phyloP scores from a whole-genome alignment of 2,888 invertebrate species.

The Leptinotarsa haldemani region DNA sequence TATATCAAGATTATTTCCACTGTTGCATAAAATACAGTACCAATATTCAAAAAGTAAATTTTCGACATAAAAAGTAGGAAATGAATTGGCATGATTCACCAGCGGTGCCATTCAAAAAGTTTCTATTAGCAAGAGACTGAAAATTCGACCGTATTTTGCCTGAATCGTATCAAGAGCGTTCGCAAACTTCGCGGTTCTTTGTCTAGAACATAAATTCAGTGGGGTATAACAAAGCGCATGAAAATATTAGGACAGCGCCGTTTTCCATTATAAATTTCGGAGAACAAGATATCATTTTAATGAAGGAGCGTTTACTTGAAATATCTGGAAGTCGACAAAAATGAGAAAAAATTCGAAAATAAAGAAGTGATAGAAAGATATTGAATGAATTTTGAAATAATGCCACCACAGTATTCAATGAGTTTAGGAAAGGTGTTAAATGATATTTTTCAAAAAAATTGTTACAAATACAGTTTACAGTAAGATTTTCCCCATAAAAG shows the following conservation, averaged over 20 bases:
- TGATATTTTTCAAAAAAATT: too few relatives aligned
- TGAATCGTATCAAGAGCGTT: neutral
- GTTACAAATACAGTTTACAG: too few relatives aligned
- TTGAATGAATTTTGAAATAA: neutral
- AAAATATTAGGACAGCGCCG: constrained; percentile 13
- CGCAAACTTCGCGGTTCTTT: constrained; percentile 7
- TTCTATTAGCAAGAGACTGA: constrained; percentile 22
- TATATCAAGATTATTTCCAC: neutral
- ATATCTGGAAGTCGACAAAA: neutral
- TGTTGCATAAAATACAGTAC: neutral
- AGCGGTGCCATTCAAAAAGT: constrained; percentile 32
- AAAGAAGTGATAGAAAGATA: neutral
- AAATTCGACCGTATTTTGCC: constrained; percentile 1
- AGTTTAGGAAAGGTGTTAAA: too few relatives aligned
- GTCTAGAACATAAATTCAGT: constrained; percentile 14
- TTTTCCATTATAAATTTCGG: constrained; percentile 2
- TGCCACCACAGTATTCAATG: too few relatives aligned
- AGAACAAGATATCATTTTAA: neutral
- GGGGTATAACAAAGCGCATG: constrained; percentile 16
- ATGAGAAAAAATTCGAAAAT: neutral
- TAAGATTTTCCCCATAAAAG: too few relatives aligned
- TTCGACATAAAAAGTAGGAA: constrained; percentile 17
- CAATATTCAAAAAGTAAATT: neutral
- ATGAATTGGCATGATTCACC: constrained; percentile 30
- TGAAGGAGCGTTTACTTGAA: neutral